Evolutionary conservation across 2,888 invertebrate species (phyloP).

Genomic region (Oligia strigilis): DNA sequence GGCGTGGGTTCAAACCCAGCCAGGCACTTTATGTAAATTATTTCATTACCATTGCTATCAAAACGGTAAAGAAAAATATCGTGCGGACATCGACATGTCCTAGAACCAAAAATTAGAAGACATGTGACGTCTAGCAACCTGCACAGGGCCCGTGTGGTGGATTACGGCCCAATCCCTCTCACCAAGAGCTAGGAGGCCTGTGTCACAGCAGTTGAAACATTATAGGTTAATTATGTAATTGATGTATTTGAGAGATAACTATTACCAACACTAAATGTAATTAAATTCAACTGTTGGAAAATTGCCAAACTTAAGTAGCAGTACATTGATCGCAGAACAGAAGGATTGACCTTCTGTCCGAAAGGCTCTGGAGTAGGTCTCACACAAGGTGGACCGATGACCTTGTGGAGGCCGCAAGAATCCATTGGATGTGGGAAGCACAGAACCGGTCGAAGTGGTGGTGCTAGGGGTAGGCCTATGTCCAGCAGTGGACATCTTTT

Average conservation of each 20-base stretch:
- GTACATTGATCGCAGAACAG: no score
- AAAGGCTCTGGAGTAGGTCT: background rate
- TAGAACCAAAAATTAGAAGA: background rate
- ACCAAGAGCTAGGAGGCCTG: no score
- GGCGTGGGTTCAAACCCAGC: no score
- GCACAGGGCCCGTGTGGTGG: no score
- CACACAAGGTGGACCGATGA: background rate
- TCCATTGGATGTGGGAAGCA: background rate
- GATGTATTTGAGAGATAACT: background rate
- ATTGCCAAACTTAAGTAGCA: no score
- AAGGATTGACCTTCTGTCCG: background rate
- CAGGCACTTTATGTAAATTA: no score
- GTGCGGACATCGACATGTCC: background rate
- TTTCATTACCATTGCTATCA: no score
- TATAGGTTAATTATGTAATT: background rate
- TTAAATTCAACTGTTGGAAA: background rate
- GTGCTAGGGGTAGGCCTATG: no score
- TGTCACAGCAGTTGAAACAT: no score
- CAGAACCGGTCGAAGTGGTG: background rate
- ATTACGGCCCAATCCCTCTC: no score
- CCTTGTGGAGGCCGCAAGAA: background rate
- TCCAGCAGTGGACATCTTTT: background rate
- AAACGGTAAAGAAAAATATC: no score
- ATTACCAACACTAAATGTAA: background rate
- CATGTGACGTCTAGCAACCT: no score